Evolutionary conservation across 2,113 vertebrate genomes (phyloP), one percentile per base, ranked within the genome.

Genomic region (Tachycineta bicolor): DNA sequence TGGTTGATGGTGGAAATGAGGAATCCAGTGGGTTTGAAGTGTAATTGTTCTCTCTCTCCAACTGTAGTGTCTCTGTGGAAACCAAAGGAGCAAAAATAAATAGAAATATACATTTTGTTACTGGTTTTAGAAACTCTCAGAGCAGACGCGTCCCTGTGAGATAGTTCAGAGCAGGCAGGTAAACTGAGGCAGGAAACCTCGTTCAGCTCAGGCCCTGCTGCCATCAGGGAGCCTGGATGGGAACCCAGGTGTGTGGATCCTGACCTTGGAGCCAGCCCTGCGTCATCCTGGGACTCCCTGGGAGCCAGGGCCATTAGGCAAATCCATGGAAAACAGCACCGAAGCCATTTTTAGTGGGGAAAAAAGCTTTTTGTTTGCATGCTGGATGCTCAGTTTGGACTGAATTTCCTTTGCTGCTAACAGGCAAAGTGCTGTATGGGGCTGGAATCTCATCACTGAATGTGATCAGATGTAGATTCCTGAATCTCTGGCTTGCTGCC

Each of bases 131-230:
- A 46, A 87, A 41, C n/a, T 49, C 77, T 13, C n/a, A 21, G 37
- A 26, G 19, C 5, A n/a, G 55, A 53, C 53, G 10, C 21, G 17
- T 49, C 46, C n/a, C 79, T 46, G 46, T 18, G 91, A 50, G 49
- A 15, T 8, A 49, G 46, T 24, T 58, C 76, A 46, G 52, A 68
- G 75, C 5, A 58, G 71, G 26, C 50, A 56, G 65, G 68, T 86
- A 92, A 94, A 92, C 43, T 81, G 89, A 92, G 90, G 86, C 86
- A 94, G 73, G 12, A 73, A 71, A 28, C 6, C 31, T 23, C 25
- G 1, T 6, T 77, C 22, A 22, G 3, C 14, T 23, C 0, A 1
- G 73, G 77, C 28, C 23, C 6, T 2, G 5, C 19, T 0, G 2
- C 5, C 1, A 0, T 6, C 37, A 5, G 46, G 25, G 43, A 28